Conservation (phyloP, 2,113 vertebrate genomes). For the Mirza zaza region DNA sequence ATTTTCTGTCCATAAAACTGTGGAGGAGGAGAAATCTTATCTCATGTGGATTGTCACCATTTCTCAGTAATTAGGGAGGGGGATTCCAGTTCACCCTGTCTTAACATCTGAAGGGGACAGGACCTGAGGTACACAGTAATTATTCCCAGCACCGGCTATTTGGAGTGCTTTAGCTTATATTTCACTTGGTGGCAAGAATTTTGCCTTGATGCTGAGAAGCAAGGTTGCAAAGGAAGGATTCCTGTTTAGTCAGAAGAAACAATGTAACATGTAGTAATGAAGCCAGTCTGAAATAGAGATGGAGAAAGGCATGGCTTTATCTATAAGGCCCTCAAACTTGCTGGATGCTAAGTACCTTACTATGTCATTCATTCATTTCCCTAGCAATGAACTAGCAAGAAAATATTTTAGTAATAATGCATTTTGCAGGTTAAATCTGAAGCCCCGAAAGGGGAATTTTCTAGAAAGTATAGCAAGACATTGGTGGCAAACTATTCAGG, state of each 20-base stretch:
- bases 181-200: not conserved
- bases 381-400: not conserved
- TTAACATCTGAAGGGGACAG: not conserved
- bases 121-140: not conserved
- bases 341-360: not conserved
- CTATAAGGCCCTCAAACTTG: not conserved
- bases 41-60: not conserved
- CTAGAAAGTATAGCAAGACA: not conserved
- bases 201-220: not conserved
- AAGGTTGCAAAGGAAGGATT: not conserved
- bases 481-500: not conserved
- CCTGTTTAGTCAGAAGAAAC: constrained; percentile 30
- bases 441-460: not conserved
- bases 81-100: not conserved
- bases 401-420: not conserved
- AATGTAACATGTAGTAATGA: not conserved
- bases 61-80: not conserved
- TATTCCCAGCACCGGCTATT: constrained; percentile 25
- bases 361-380: not conserved
- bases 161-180: constrained; percentile 30
- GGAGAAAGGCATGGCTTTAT: not conserved
- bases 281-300: not conserved
- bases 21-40: not conserved
- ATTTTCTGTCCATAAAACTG: not conserved
- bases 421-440: constrained; percentile 11